Base-by-base conservation (phyloP, 2,888 invertebrate genomes). In the Therioaphis trifolii region DNA sequence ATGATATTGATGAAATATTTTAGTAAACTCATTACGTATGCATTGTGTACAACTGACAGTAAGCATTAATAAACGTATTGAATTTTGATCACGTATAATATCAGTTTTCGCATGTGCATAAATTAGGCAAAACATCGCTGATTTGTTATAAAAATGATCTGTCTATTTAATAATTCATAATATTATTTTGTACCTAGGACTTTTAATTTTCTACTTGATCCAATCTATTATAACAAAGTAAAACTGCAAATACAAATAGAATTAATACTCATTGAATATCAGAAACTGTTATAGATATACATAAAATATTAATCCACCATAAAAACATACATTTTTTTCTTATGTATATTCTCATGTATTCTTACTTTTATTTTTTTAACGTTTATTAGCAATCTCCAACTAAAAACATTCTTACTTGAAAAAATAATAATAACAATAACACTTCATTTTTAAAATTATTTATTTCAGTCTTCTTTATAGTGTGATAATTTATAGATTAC, bases 1-100 rank as follows among this genome's bases (percentile, higher is more conserved):
- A 69, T 46, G 18, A 46, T 21, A 24, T n/a, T 21, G 46, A 24
- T 24, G 24, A 24, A 43, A 15, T 55, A 18, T 18, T 43, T n/a
- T 7, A 12, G 18, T 43, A 61, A 43, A 61, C 58, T 75, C 61
- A 75, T 61, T 75, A 46, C 43, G 43, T 75, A 75, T 58, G 40
- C 75, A 43, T 58, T 75, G 12, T 49, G n/a, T 1, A 29, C 27
- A 5, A 61, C 12, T 61, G 11, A 58, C 40, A 40, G 55, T 24
- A 74, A 40, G 35, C 35, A 40, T 58, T 74, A 74, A 55, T 74
- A 55, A 55, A 43, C 5, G 40, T 75, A 75, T 27, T 75, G 61
- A 43, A 61, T 58, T 61, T 75, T 75, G 43, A 75, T 75, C 75
- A 75, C 75, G 75, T 75, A 43, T 61, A 61, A 58, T 43, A 75